Evolutionary conservation across 2,797 vertebrate genomes (phyloP).

Genomic region (Apodemus agrarius): DNA sequence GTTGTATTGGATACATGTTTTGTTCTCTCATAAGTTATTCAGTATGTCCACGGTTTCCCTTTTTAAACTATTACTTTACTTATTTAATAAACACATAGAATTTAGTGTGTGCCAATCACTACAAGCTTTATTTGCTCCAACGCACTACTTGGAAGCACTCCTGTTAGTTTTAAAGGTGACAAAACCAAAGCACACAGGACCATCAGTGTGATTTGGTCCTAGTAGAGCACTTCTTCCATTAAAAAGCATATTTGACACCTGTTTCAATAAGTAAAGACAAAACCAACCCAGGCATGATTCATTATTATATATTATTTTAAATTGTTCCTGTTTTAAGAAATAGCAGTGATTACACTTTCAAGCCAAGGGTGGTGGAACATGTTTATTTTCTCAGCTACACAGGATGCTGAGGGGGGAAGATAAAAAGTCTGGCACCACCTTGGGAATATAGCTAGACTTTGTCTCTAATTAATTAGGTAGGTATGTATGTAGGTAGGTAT

Average conservation of each 20-base stretch:
- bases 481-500: too few relatives aligned
- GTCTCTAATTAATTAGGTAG: background rate
- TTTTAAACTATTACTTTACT: slow-evolving; percentile 13
- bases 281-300: background rate
- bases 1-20: background rate
- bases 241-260: slow-evolving; percentile 44
- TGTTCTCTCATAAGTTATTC: slow-evolving; percentile 13
- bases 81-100: slow-evolving; percentile 45
- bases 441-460: background rate
- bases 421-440: background rate
- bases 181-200: background rate
- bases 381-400: background rate
- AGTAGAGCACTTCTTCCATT: background rate
- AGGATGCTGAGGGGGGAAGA: background rate
- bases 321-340: slow-evolving; percentile 21
- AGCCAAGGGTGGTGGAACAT: background rate
- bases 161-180: slow-evolving; percentile 28
- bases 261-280: slow-evolving; percentile 34
- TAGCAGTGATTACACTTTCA: slow-evolving; percentile 20
- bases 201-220: background rate
- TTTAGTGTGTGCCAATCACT: slow-evolving; percentile 16
- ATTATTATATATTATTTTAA: slow-evolving; percentile 20
- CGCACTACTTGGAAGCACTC: background rate
- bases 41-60: background rate
- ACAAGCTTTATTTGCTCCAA: slow-evolving; percentile 34